A percentile compares a stretch with the other conserved stretches of the same genome.
Evolutionary conservation across 2,113 vertebrate genomes (phyloP).

Genomic region (Charadrius vociferus): DNA sequence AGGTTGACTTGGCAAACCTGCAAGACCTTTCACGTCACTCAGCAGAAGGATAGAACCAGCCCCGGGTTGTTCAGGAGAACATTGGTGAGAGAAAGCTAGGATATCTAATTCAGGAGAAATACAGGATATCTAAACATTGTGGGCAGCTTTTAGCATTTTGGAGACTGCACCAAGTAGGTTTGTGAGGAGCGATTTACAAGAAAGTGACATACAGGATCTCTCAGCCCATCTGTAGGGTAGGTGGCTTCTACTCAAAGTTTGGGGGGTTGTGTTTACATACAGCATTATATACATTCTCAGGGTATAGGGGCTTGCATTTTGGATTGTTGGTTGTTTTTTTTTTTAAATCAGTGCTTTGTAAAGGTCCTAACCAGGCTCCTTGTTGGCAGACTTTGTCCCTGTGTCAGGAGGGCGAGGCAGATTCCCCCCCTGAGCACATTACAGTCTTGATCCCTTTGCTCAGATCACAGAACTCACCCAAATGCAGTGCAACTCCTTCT

Average conservation of each 20-base stretch:
- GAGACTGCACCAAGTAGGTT: not conserved
- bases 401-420: not conserved
- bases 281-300: not conserved
- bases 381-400: not conserved
- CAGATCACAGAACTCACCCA: not conserved
- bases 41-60: not conserved
- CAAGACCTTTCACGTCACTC: not conserved
- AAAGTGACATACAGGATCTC: accelerated
- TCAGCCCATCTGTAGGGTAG: not conserved
- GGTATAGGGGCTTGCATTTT: not conserved
- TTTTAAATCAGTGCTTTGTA: not conserved
- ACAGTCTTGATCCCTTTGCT: not conserved
- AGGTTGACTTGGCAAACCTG: not conserved
- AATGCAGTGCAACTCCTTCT: not conserved
- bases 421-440: not conserved
- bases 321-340: not conserved
- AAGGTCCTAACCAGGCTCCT: not conserved
- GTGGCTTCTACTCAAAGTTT: not conserved
- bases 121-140: not conserved
- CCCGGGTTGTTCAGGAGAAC: accelerated
- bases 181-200: not conserved
- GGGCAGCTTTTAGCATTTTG: not conserved
- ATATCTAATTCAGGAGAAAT: not conserved
- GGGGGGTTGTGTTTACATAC: not conserved
- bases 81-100: not conserved